phyloP scores from a whole-genome alignment of 2,888 invertebrate species.

The Osmoderma eremita region DNA sequence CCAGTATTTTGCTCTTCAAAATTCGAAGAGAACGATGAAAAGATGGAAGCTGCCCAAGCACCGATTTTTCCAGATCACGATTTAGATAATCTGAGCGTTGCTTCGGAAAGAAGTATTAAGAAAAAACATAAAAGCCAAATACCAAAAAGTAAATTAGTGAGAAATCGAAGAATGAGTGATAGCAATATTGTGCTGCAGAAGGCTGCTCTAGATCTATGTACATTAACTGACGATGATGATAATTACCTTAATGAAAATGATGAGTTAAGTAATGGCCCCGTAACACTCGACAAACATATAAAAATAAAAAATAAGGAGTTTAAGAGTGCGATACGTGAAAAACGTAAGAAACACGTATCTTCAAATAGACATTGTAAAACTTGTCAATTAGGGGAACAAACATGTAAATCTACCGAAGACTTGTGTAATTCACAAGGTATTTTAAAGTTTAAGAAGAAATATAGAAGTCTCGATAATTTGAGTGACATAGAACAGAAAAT shows the following conservation, averaged over 20 bases:
- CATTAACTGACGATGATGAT: not conserved
- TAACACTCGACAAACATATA: not conserved
- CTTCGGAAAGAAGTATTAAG: slow-evolving; percentile 1
- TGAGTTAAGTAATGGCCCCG: not conserved
- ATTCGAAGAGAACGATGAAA: slow-evolving; percentile 12
- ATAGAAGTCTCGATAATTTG: slow-evolving; percentile 25
- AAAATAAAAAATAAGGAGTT: slow-evolving; percentile 6
- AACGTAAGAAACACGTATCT: slow-evolving; percentile 2
- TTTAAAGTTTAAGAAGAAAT: slow-evolving; percentile 9
- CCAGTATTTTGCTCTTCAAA: slow-evolving; percentile 10
- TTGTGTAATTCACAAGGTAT: not conserved
- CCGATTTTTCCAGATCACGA: slow-evolving; percentile 4
- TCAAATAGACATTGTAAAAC: slow-evolving; percentile 1
- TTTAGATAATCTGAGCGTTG: not conserved
- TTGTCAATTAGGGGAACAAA: not conserved
- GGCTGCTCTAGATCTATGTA: not conserved
- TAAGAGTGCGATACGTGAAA: slow-evolving; percentile 1
- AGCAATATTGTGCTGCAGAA: slow-evolving; percentile 15
- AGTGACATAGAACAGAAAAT: slow-evolving; percentile 9
- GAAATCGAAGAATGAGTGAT: slow-evolving; percentile 25
- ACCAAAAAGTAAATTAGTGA: slow-evolving; percentile 2
- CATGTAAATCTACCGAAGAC: not conserved
- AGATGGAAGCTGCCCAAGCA: not conserved
- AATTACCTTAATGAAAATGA: not conserved
- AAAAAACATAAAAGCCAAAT: not conserved